Conservation (phyloP, 2,113 vertebrate species). For the Mugil cephalus region DNA sequence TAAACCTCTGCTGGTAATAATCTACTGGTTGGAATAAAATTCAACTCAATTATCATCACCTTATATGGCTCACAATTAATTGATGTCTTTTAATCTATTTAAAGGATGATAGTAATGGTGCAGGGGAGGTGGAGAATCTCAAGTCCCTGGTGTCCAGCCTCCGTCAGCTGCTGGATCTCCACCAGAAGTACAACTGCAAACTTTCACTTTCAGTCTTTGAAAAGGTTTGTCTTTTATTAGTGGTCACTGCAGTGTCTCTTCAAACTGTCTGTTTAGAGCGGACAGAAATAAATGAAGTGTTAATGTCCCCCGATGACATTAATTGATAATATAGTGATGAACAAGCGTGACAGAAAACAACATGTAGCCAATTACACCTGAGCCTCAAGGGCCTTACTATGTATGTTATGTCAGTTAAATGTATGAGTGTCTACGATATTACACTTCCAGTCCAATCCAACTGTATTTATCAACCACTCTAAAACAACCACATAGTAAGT, state of each 20-base stretch:
- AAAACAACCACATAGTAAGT: no score
- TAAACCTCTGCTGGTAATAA: background rate
- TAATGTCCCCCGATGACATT: no score
- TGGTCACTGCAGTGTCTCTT: background rate
- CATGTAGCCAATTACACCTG: background rate
- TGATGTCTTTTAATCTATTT: constrained; percentile 27
- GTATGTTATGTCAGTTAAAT: background rate
- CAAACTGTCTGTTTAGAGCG: no score
- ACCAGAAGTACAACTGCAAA: constrained; percentile 91
- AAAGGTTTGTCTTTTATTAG: constrained; percentile 84
- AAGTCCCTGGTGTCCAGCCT: constrained; percentile 88
- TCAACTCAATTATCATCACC: background rate
- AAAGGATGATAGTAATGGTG: constrained; percentile 84
- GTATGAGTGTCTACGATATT: background rate
- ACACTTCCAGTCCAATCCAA: no score
- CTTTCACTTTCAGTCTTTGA: constrained; percentile 93
- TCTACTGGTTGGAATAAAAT: background rate
- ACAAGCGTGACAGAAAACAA: no score
- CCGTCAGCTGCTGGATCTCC: constrained; percentile 87
- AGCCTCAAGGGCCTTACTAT: background rate
- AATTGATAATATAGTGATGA: no score
- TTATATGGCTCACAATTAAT: background rate
- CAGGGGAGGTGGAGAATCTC: constrained; percentile 87
- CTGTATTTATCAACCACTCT: no score
- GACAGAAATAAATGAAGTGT: no score